Evolutionary conservation across 2,888 invertebrate genomes (phyloP).

Genomic region (Agrochola macilenta): DNA sequence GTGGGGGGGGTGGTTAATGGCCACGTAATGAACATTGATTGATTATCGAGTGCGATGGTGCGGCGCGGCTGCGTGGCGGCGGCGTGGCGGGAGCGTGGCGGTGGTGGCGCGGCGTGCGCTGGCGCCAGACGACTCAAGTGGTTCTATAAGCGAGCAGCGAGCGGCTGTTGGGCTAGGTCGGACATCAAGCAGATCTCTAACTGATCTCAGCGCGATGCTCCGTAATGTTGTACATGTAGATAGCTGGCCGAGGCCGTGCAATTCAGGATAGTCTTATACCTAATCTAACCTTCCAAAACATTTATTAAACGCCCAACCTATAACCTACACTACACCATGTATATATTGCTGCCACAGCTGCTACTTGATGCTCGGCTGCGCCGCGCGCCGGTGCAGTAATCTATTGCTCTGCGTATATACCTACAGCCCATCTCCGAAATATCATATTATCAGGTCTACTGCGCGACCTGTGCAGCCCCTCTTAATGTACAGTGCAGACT

Average conservation of each 20-base stretch:
- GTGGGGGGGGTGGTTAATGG: slow-evolving; percentile 48
- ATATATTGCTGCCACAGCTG: neutral
- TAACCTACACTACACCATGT: too few species aligned
- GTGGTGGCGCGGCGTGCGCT: slow-evolving; percentile 34
- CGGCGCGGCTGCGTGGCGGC: slow-evolving; percentile 20
- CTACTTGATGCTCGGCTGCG: neutral
- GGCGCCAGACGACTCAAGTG: slow-evolving; percentile 77
- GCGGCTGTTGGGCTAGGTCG: slow-evolving; percentile 75
- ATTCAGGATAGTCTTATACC: neutral
- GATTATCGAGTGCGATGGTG: slow-evolving; percentile 81
- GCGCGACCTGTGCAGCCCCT: slow-evolving; percentile 31
- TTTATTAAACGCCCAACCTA: neutral
- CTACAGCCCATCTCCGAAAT: slow-evolving; percentile 13
- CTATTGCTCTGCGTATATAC: neutral
- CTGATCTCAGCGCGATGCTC: slow-evolving; percentile 42
- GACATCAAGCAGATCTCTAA: slow-evolving; percentile 63
- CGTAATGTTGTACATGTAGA: neutral
- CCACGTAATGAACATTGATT: slow-evolving; percentile 78
- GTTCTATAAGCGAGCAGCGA: slow-evolving; percentile 73
- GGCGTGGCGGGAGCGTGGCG: slow-evolving; percentile 59
- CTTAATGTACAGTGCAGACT: slow-evolving; percentile 3
- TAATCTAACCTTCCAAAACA: neutral
- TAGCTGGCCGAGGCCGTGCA: neutral
- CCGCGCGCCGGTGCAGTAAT: neutral
- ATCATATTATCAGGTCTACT: slow-evolving; percentile 11